These are phyloP conservation scores for Aurelia aurita complex sp. Pacific DNA, from an alignment of 30 jellyfish, hydroid and myxozoan genomes.

Conservation along the genomic window DNA sequence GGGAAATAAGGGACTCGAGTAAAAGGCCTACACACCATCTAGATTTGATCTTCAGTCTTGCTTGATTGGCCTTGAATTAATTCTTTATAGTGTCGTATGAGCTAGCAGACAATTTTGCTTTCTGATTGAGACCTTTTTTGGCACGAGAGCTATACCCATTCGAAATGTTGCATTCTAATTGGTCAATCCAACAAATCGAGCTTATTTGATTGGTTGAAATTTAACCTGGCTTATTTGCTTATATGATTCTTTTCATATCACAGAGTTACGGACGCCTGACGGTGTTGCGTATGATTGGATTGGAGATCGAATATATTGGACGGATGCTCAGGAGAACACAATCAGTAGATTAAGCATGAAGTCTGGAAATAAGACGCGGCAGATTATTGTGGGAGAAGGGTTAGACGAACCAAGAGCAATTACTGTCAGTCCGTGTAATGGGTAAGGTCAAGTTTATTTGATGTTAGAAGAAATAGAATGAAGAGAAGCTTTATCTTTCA, in stretches of 20 bases:
- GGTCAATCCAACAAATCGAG: too few relatives aligned
- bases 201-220: too few relatives aligned
- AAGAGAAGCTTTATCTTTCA: too few relatives aligned
- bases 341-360: conserved; percentile 59
- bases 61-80: neutral
- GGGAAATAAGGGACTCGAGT: too few relatives aligned
- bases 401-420: conserved; percentile 99
- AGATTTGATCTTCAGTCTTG: neutral
- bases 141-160: too few relatives aligned
- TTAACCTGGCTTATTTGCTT: too few relatives aligned
- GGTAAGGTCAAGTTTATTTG: conserved; percentile 43
- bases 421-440: conserved; percentile 98
- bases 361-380: conserved; percentile 50
- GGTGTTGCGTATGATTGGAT: conserved; percentile 98
- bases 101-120: too few relatives aligned
- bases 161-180: too few relatives aligned
- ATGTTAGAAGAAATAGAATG: too few relatives aligned
- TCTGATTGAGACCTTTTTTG: too few relatives aligned
- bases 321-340: conserved; percentile 98
- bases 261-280: conserved; percentile 95
- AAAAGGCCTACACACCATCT: neutral
- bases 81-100: too few relatives aligned
- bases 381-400: conserved; percentile 77
- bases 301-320: conserved; percentile 80
- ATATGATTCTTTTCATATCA: too few relatives aligned